These are phyloP conservation scores for Eristalinus sepulchralis DNA, from an alignment of 2,888 invertebrate species.

Conservation along the genomic window DNA sequence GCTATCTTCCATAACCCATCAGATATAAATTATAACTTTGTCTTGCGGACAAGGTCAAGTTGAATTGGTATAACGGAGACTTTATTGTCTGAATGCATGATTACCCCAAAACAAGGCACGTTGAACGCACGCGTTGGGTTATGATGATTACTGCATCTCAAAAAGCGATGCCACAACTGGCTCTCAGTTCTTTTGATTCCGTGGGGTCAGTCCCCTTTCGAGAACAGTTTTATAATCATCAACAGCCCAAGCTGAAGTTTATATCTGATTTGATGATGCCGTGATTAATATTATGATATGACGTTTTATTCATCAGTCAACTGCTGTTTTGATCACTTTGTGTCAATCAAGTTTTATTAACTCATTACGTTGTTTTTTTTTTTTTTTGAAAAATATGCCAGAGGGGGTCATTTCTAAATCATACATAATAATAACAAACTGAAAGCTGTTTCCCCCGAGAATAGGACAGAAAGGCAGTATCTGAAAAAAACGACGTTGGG, in stretches of 20 bases:
- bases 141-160: background rate
- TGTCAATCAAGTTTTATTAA: too few species aligned
- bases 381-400: too few species aligned
- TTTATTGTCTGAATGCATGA: background rate
- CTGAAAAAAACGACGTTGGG: too few species aligned
- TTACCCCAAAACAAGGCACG: background rate
- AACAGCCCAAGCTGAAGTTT: background rate
- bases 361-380: too few species aligned
- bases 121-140: background rate
- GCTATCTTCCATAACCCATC: background rate
- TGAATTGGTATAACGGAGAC: background rate
- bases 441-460: too few species aligned
- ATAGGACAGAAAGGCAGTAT: too few species aligned
- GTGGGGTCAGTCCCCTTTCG: background rate
- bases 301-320: background rate
- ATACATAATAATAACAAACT: too few species aligned
- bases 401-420: too few species aligned
- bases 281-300: background rate
- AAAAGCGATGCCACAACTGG: background rate
- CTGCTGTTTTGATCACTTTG: too few species aligned
- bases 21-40: background rate
- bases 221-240: background rate
- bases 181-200: background rate
- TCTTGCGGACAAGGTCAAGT: background rate
- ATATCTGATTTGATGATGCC: background rate